Base-by-base conservation (phyloP, 1,140 invertebrate species). In the Magallana angulata region DNA sequence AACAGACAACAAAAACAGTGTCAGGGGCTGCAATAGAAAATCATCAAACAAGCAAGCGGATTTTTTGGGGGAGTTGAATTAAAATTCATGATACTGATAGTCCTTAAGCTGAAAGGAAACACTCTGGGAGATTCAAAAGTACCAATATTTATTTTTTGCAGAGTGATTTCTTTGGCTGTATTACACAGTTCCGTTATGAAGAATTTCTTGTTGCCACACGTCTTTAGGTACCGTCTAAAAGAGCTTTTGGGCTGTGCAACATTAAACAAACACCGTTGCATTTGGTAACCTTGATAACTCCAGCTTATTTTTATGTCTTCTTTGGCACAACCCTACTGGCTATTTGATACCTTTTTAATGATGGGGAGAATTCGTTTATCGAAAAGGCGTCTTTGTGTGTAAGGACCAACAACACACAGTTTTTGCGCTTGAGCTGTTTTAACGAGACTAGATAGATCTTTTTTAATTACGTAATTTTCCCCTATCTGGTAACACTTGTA, bases 401-500 rank as follows among this genome's bases (percentile, higher is more conserved):
- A 76, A 76, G 36, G 68, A 76, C 68, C 68, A 76, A 76, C 68
- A 76, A 30, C 68, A 76, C 68, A 24, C 68, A 76, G 36, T 76
- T 76, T 76, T 76, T 30, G 24, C 68, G 68, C 68, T 76, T 30
- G 68, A 76, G 36, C 68, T 11, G 18, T 24, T 76, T 76, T 76
- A 76, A 76, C 24, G 68, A 76, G 68, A 76, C 30, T 18, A 76
- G 68, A 30, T 30, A 76, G 24, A 30, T 24, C 68, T 76, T 12
- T 76, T 24, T 76, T 76, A 76, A 76, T 76, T 76, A 76, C 68
- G 68, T 76, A 76, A 76, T 76, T 76, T 76, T 76, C 68, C 68
- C 68, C 68, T 76, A 76, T 76, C 68, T 76, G 68, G 68, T 76
- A 76, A 76, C 68, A 76, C 68, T 76, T 76, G 68, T 76, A 76